These are phyloP conservation scores for Esox lucius DNA, from an alignment of 2,797 vertebrate species.

Conservation along the genomic window DNA sequence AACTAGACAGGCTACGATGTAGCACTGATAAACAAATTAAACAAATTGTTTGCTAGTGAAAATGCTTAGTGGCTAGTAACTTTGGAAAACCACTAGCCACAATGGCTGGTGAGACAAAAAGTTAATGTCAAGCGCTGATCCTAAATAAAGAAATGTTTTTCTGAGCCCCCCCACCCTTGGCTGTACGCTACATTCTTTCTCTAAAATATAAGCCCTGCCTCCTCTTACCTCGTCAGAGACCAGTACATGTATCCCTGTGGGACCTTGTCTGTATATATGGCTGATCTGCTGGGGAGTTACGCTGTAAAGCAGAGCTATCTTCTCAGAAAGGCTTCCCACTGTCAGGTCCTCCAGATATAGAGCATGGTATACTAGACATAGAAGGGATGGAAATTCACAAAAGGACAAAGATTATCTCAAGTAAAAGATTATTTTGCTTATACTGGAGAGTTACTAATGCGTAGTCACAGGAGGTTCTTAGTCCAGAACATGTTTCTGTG, in stretches of 20 bases:
- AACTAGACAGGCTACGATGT: no score
- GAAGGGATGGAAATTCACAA: background rate
- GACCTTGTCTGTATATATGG: conserved; percentile 72
- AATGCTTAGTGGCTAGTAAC: no score
- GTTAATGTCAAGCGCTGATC: no score
- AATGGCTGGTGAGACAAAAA: no score
- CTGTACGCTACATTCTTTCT: background rate
- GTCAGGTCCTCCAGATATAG: conserved; percentile 77
- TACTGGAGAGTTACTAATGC: background rate
- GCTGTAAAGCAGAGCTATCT: conserved; percentile 69
- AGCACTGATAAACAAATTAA: no score
- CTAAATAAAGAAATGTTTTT: no score
- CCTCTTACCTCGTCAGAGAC: conserved; percentile 72
- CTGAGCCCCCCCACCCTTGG: no score
- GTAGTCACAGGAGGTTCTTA: background rate
- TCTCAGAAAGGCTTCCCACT: conserved; percentile 69
- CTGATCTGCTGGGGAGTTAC: conserved; percentile 67
- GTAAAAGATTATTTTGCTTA: background rate
- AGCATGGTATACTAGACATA: conserved; percentile 72
- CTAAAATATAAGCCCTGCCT: background rate
- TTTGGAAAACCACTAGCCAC: no score
- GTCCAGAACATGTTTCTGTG: background rate
- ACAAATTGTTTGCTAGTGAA: no score
- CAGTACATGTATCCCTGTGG: conserved; percentile 71
- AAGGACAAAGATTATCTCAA: background rate